Base-by-base conservation (phyloP, 1,140 invertebrate species). In the Oncopodura yosiiana region DNA sequence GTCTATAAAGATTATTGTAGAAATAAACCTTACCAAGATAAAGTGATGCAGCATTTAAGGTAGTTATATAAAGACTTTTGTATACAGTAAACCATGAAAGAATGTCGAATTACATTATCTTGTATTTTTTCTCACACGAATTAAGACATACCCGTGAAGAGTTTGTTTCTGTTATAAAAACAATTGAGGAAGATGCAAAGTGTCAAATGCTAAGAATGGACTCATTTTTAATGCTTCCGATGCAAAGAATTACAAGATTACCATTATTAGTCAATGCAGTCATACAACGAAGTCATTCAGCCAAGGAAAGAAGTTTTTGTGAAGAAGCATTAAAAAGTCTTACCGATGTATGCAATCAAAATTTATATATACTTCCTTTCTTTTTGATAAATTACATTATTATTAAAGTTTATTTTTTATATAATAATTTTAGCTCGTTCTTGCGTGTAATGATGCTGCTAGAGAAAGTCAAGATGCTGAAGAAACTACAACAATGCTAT, bases 391-490 rank as follows among this genome's bases (percentile, higher is more conserved):
- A n/a, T n/a, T n/a, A n/a, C n/a, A n/a, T 14, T 41, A 41, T 19
- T 41, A 12, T 41, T 8, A 9, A 41, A 6, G 11, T 32, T 43
- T 24, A 19, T n/a, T n/a, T n/a, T n/a, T n/a, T n/a, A n/a, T n/a
- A n/a, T n/a, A n/a, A n/a, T n/a, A n/a, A n/a, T 34, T 45, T 27
- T 34, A 63, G 62, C 55, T 64, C 16, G 62, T 64, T 16, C 26
- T 64, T n/a, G 53, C 52, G 27, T 64, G 62, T 29, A 64, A 64
- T 44, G 62, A 64, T 30, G 58, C 58, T 14, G 62, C 62, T 12
- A 58, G 58, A 32, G 62, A 64, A 37, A 61, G 56, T 56, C 62
- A 64, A 54, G 58, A 61, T 57, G 51, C 53, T 14, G 62, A 64
- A 23, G 62, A 64, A 26, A 64, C 62, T 27, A 45, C 56, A 16